A percentile compares a stretch with the other conserved stretches of the same genome.
Conservation (phyloP, 2,113 vertebrate genomes). For the Entomyzon cyanotis region DNA sequence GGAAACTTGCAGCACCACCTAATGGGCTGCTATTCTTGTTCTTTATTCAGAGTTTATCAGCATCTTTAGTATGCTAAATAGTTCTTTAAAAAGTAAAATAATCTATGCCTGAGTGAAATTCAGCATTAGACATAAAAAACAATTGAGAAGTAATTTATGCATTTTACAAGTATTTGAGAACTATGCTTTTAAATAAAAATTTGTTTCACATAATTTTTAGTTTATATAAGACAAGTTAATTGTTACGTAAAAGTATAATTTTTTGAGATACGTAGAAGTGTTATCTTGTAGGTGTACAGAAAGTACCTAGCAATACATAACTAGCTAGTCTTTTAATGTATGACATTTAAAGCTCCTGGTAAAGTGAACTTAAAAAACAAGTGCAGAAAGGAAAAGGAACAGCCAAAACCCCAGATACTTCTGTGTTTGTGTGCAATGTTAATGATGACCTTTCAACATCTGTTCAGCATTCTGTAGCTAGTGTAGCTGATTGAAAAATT, state of each 20-base stretch:
- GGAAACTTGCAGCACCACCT: not conserved
- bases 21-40: not conserved
- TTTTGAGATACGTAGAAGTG: not conserved
- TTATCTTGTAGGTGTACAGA: not conserved
- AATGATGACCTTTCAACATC: not conserved
- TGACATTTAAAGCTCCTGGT: not conserved
- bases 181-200: not conserved
- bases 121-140: not conserved
- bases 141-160: not conserved
- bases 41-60: not conserved
- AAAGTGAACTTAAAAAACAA: not conserved
- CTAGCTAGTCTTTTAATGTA: not conserved
- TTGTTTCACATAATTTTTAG: accelerated
- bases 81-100: not conserved
- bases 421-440: not conserved
- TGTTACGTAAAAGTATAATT: not conserved
- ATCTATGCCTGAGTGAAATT: not conserved
- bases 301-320: not conserved
- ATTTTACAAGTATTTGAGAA: not conserved
- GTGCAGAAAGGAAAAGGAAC: not conserved
- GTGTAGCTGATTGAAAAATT: not conserved
- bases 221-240: not conserved
- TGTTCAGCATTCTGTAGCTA: not conserved
- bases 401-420: not conserved
- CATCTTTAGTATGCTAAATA: not conserved